Base-by-base conservation (phyloP, 2,113 vertebrate species). In the Leptobrachium ailaonicum region DNA sequence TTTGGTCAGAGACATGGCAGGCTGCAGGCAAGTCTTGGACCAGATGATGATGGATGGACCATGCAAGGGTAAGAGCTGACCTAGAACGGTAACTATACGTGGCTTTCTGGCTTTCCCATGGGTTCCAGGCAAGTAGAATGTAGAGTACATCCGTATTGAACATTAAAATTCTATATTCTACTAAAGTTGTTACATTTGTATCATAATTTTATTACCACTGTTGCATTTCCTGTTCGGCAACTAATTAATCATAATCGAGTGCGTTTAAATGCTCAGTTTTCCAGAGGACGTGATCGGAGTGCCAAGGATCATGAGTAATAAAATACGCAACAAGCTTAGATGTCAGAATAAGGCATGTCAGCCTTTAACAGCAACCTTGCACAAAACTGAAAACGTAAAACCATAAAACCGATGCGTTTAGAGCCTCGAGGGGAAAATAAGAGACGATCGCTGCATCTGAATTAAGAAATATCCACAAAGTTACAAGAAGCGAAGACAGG, bases 361-460 rank as follows among this genome's bases (percentile, higher is more conserved):
- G 47, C 11, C 40, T 63, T 67, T 41, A 73, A 80, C n/a, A 66
- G 62, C 63, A 74, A 80, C 62, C 78, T 45, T 80, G 71, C 78
- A 74, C 68, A 80, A 80, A 73, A 41, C 63, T 43, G 53, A 67
- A 71, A 71, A 78, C 47, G 3, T 60, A 13, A 60, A 71, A 70
- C 71, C 67, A 71, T 78, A 78, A 78, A 78, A 78, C 42, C 10
- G 20, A 71, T 62, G 47, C 63, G 68, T 63, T 63, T 43, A 10
- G 1, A 47, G 43, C 20, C 68, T 78, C 76, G 2, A n/a, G 67
- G 43, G 76, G 41, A 71, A 4, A 9, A 41, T 62, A 4, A 60
- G 53, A 14, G 41, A 77, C 54, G 56, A 77, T 69, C 14, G 32
- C 76, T 50, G 68, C 56, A 62, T 77, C 41, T 44, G 64, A 77